Evolutionary conservation across 2,797 vertebrate species (phyloP), one percentile per base, ranked within the genome.

Genomic region (Sebastes vulpes): DNA sequence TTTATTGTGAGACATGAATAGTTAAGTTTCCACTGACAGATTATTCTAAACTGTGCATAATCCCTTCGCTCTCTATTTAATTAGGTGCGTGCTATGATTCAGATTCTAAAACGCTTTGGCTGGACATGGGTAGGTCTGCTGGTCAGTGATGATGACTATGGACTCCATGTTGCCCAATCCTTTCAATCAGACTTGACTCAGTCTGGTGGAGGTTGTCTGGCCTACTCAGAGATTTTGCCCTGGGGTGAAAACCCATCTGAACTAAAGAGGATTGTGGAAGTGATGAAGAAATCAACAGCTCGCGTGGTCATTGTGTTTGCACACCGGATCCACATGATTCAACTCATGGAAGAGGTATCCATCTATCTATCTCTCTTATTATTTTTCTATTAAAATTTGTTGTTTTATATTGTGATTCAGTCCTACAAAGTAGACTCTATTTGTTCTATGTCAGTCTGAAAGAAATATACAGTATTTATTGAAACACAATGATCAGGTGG

Each of bases 71-170:
- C 5, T 64, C 1, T 64, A 4, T 58, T 20, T 5, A 59, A 9
- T 20, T 5, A 90, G 88, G 88, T 92, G 4, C 86, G 8, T 46
- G 90, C 88, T 0, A 91, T 95, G 79, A 84, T 95, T 23, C 91
- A 93, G 86, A 95, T 96, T 25, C 56, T 96, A 1, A 91, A 86
- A 57, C 87, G 38, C 54, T 96, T 94, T 29, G 56, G 82, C 9
- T 95, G 95, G 95, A 94, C 92, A 1, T 95, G 95, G 95, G 90
- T 83, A 4, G 95, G 94, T 9, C 90, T 95, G 11, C 31, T 95
- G 14, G 80, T 93, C 57, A 95, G 91, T 76, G 82, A 92, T 70
- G 93, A 95, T 75, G 94, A 95, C n/a, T 95, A 95, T 28, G 95
- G 95, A 4, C 74, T 88, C 18, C 42, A 95, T 20, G 94, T 85